Base-by-base conservation (phyloP, 2,797 vertebrate genomes). In the Dromococcyx pavoninus region DNA sequence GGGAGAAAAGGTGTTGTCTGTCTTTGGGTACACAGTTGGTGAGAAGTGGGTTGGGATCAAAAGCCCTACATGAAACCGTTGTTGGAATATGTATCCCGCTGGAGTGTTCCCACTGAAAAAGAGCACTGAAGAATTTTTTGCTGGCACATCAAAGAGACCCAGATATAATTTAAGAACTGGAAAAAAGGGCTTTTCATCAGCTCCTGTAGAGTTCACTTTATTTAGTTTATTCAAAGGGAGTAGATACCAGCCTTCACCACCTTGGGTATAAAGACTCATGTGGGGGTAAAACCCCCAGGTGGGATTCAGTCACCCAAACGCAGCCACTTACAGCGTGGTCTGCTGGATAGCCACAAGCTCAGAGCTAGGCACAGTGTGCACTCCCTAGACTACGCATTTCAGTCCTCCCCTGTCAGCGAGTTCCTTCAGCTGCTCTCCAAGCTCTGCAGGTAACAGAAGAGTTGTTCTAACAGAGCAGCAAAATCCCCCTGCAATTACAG, bases 391-490 rank as follows among this genome's bases (percentile, higher is more conserved):
- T 32, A 32, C 54, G 19, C 5, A 1, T 37, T 54, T 70, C 54
- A 19, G 50, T 18, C 39, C 76, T 50, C 27, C 37, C 13, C 1
- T 15, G 22, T 27, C 64, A 43, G 51, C 0, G 0, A 14, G 27
- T 21, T 77, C 37, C 33, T 9, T 10, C 10, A 24, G 35, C 56
- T 64, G 51, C 78, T 80, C 60, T n/a, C 39, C 48, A 41, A 65
- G 35, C 56, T 72, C 70, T 35, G 24, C 17, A 72, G 62, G 67
- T 74, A 51, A 37, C 30, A 41, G 62, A 81, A 64, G 48, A 37
- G 22, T 17, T 60, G 14, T 54, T 90, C 64, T 4, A 77, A 54
- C 32, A 88, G 48, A 70, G 53, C 33, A 53, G 37, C n/a, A 73
- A 58, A 69, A n/a, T 3, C 8, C 6, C n/a, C 23, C 25, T 48